Base-by-base conservation (phyloP, 1,140 invertebrate genomes). In the Wasmannia auropunctata region DNA sequence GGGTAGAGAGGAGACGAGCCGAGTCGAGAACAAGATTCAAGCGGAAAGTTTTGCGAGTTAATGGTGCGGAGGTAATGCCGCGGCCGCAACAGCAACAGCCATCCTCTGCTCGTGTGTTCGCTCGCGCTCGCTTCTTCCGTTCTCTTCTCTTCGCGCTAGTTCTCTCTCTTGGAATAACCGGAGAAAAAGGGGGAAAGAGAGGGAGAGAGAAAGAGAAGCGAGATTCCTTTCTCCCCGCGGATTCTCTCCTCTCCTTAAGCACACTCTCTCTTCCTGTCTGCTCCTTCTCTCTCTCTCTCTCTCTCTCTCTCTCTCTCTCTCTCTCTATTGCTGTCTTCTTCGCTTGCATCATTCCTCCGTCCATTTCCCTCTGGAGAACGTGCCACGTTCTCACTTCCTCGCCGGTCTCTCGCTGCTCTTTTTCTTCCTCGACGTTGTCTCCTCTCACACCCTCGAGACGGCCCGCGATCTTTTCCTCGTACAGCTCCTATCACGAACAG, bases 21-120 rank as follows among this genome's bases (percentile, higher is more conserved):
- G 90, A 91, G 89, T 93, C 92, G 92, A 93, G 94, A 94, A 94
- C 93, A 95, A 94, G 94, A 94, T 95, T 94, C 94, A 92, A 94
- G 94, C 93, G 94, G 93, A 95, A 95, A 94, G 94, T 95, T 95
- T 95, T 94, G 93, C 92, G 93, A 95, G 94, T 95, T 95, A 95
- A 95, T 95, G 94, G 94, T 93, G 94, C 92, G 92, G 91, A 94
- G 93, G 92, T 95, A 95, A 95, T 93, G 93, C 92, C 87, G 88
- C 91, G 93, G 93, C 92, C 93, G 93, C 93, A 93, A 94, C 94
- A 94, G 93, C 93, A 94, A 93, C 94, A 94, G 92, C 93, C 92
- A 94, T 92, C 91, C 89, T 54, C 65, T 58, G 63, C 60, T 51
- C 70, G 76, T 76, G 46, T 49, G 69, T 69, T 90, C 86, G 87